phyloP scores from a whole-genome alignment of 2,797 vertebrate species.

The Poecilia picta region DNA sequence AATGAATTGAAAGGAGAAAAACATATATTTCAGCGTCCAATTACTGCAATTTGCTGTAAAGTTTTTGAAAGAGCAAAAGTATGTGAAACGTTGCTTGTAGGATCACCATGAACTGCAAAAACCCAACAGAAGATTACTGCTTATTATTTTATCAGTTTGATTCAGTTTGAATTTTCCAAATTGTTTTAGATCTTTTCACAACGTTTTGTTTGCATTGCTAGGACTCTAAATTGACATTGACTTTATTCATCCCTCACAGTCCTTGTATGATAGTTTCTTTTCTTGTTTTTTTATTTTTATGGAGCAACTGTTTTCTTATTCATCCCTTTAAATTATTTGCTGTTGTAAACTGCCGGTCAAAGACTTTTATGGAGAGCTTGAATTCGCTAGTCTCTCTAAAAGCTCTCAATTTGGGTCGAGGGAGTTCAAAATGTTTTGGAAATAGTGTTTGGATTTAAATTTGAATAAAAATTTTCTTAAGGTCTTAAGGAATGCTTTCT shows the following conservation, averaged over 20 bases:
- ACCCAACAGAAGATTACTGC: not conserved
- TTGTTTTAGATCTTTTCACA: not conserved
- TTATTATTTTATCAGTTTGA: not conserved
- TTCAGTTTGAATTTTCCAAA: not conserved
- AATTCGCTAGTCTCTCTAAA: too few relatives aligned
- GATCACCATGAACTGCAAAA: not conserved
- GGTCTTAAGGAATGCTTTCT: not conserved
- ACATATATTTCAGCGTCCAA: not conserved
- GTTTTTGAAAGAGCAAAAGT: not conserved
- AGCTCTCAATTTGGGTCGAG: not conserved
- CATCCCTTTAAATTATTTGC: not conserved
- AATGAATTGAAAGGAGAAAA: not conserved
- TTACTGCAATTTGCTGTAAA: not conserved
- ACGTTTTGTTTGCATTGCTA: not conserved
- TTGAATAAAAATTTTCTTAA: not conserved
- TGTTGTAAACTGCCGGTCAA: not conserved
- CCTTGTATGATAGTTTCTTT: not conserved
- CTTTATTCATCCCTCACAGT: not conserved
- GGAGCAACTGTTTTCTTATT: not conserved
- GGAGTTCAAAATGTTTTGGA: not conserved
- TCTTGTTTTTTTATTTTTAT: not conserved
- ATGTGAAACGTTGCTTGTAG: not conserved
- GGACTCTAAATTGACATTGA: not conserved
- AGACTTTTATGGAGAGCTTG: not conserved
- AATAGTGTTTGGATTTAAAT: not conserved